These are phyloP conservation scores for Meloidogyne exigua DNA, from an alignment of 1,140 invertebrate species.

Conservation along the genomic window DNA sequence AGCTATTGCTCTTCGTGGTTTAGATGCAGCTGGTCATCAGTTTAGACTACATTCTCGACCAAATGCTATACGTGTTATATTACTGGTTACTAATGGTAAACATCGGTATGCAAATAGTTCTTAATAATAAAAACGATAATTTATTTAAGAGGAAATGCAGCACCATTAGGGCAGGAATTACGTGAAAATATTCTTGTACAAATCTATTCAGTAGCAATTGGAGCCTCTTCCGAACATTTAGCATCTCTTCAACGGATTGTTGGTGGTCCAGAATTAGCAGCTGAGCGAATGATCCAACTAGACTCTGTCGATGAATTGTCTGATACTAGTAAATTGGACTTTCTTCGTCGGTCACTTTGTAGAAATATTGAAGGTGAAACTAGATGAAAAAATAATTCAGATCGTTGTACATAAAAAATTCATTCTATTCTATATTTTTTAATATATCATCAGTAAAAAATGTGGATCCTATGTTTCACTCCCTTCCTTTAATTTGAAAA, in stretches of 20 bases:
- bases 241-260: constrained; percentile 52
- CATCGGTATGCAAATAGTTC: constrained; percentile 43
- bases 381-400: too few species aligned
- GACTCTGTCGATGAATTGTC: constrained; percentile 39
- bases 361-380: not conserved
- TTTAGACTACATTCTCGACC: constrained; percentile 57
- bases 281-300: constrained; percentile 38
- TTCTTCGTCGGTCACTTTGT: constrained; percentile 20
- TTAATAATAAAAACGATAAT: not conserved
- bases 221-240: constrained; percentile 40
- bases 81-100: constrained; percentile 61
- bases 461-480: too few species aligned
- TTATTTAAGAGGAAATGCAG: constrained; percentile 57
- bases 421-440: too few species aligned
- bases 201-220: constrained; percentile 56
- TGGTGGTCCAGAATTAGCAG: constrained; percentile 41
- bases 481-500: too few species aligned
- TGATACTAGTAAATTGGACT: constrained; percentile 7
- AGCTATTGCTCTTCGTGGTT: constrained; percentile 56
- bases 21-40: constrained; percentile 62
- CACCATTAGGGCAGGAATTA: constrained; percentile 52
- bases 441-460: too few species aligned
- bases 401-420: too few species aligned
- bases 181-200: constrained; percentile 54
- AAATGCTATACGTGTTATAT: constrained; percentile 50